Percentiles rank a stretch among this genome's conserved stretches.
Conservation (phyloP, 2,888 invertebrate species). For the Hirtodrosophila alboralis region DNA sequence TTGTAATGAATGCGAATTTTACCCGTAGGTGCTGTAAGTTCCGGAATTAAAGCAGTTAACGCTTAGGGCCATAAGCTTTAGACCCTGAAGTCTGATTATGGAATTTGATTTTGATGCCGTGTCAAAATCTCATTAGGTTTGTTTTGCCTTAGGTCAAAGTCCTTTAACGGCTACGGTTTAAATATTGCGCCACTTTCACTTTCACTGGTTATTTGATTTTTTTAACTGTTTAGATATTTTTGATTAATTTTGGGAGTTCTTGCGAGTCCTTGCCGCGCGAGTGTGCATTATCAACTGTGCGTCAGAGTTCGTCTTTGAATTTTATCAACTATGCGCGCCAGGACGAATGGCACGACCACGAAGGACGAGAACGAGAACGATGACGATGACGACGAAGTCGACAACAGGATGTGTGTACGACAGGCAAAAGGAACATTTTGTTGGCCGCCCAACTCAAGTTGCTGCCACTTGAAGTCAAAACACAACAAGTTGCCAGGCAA, state of each 20-base stretch:
- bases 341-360: constrained; percentile 21
- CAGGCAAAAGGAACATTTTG: constrained; percentile 12
- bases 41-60: constrained; percentile 1
- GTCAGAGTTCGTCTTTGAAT: constrained; percentile 35
- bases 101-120: constrained; percentile 9
- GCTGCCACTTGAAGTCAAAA: constrained; percentile 52
- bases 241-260: constrained; percentile 4
- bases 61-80: background rate
- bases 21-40: constrained; percentile 55
- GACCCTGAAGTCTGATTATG: constrained; percentile 8
- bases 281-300: constrained; percentile 73
- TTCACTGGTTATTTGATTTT: too few relatives aligned
- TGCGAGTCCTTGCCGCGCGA: constrained; percentile 55
- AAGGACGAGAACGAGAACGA: constrained; percentile 18
- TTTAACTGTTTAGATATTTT: background rate
- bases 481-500: constrained; percentile 68
- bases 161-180: constrained; percentile 1
- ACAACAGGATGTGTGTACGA: constrained; percentile 19
- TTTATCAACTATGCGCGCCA: constrained; percentile 43
- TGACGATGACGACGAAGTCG: too few relatives aligned
- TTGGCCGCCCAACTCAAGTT: constrained; percentile 33
- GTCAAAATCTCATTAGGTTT: constrained; percentile 28
- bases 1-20: constrained; percentile 69
- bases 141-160: background rate
- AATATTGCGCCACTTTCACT: constrained; percentile 21